Evolutionary conservation across 2,888 invertebrate genomes (phyloP), one percentile per base, ranked within the genome.

Genomic region (Venusia cambrica): DNA sequence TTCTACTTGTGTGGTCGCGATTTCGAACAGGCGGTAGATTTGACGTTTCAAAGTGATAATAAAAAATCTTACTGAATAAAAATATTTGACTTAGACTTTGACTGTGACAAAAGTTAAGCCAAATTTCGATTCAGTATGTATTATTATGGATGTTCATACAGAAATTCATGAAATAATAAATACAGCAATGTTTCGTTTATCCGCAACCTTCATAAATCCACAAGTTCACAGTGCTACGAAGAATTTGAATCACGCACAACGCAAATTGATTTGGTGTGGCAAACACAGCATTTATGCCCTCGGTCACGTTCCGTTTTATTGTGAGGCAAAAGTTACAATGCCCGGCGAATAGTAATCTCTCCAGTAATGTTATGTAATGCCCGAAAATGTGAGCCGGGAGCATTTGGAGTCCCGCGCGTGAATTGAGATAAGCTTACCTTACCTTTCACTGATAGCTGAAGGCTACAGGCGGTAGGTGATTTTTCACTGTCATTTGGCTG

Each of bases 291-390:
- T 83, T 81, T 78, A 75, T 68, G 62, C 59, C 59, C 62, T 65
- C 30, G 54, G 73, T 75, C 84, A 84, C 83, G 83, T 77, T 36
- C 63, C 45, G 51, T 63, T 78, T 80, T 80, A 81, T 78, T 77
- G 76, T 76, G 73, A 70, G 70, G 69, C 69, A 71, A 72, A 78
- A 77, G 79, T 79, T 79, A 78, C 74, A 77, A 74, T 69, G 60
- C 53, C 45, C 52, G 48, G 42, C 51, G 52, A 51, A 54, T 53
- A 54, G 75, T 73, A 77, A 75, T 74, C 67, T 68, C 53, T 45
- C 48, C 20, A 46, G 58, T 60, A 62, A 68, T 62, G 67, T 74
- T 73, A 64, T 62, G 70, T 73, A 71, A 75, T 72, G 66, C 69
- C 58, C 57, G 67, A 63, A 61, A 67, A 73, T 62, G 70, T 54